phyloP scores from a whole-genome alignment of 2,888 invertebrate genomes.

The Eilema caniola region DNA sequence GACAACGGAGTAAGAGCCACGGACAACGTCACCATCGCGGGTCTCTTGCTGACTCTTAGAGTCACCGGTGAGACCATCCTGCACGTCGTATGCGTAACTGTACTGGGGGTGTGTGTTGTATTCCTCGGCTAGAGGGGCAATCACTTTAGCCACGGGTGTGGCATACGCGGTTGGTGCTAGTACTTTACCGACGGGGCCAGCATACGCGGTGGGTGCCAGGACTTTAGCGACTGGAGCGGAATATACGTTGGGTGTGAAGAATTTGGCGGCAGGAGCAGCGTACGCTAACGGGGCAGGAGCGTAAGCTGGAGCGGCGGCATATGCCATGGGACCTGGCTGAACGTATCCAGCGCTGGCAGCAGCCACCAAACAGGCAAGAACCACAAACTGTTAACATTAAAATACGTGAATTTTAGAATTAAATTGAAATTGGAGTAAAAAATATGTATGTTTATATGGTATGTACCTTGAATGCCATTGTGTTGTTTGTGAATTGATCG shows the following conservation, averaged over 20 bases:
- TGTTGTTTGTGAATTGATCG: conserved; percentile 66
- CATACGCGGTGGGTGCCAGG: conserved; percentile 63
- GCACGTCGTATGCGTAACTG: conserved; percentile 83
- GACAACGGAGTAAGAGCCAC: conserved; percentile 82
- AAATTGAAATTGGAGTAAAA: not conserved
- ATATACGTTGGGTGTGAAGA: conserved; percentile 44
- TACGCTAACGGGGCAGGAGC: conserved; percentile 40
- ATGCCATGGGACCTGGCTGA: conserved; percentile 66
- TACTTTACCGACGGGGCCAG: conserved; percentile 63
- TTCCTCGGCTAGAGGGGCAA: conserved; percentile 60
- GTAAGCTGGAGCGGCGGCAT: conserved; percentile 46
- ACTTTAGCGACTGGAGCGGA: conserved; percentile 52
- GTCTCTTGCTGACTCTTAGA: conserved; percentile 83
- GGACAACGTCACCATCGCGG: conserved; percentile 84
- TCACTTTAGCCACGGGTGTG: conserved; percentile 58
- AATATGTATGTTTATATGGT: not conserved
- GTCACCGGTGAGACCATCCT: conserved; percentile 80
- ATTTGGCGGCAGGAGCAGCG: conserved; percentile 42
- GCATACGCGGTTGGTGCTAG: not conserved
- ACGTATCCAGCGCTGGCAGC: conserved; percentile 73
- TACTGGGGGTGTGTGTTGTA: conserved; percentile 77
- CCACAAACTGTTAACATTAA: conserved; percentile 69
- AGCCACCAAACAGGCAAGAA: conserved; percentile 74
- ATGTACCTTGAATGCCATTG: conserved; percentile 83
- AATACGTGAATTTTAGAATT: conserved; percentile 26